Percentiles rank a stretch among this genome's conserved stretches.
Conservation (phyloP, 2,113 vertebrate genomes). For the Taxidea taxus region DNA sequence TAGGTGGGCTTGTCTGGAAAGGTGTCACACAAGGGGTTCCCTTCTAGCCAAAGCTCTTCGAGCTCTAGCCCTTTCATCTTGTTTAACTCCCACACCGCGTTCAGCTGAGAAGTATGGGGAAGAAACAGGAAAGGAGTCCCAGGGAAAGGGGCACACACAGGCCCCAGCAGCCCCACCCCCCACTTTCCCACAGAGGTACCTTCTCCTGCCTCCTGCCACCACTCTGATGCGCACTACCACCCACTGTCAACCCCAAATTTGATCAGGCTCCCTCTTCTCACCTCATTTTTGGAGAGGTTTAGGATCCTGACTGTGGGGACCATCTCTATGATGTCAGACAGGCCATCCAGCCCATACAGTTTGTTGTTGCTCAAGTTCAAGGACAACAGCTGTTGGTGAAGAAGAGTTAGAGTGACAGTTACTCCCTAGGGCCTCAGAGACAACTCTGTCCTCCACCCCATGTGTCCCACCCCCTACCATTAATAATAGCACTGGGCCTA, state of each 20-base stretch:
- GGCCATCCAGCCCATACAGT: conserved; percentile 86
- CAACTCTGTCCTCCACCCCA: background rate
- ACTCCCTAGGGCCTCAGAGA: background rate
- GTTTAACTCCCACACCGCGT: conserved; percentile 84
- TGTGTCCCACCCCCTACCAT: background rate
- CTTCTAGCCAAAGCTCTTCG: conserved; percentile 89
- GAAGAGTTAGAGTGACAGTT: background rate
- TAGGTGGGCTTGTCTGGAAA: conserved; percentile 82
- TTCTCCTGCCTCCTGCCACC: background rate
- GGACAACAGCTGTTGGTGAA: conserved; percentile 74
- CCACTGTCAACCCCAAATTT: background rate
- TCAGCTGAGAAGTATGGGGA: conserved; percentile 79
- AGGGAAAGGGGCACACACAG: background rate
- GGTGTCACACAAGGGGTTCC: conserved; percentile 86
- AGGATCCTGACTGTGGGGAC: conserved; percentile 86
- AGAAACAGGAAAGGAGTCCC: background rate
- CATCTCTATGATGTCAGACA: conserved; percentile 83
- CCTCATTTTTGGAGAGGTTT: conserved; percentile 89
- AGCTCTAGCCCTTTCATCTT: conserved; percentile 88
- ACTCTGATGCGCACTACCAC: background rate
- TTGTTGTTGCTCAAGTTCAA: conserved; percentile 89
- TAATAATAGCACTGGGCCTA: background rate
- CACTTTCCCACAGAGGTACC: no score
- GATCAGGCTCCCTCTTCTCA: background rate
- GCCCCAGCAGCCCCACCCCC: background rate